Conservation (phyloP, 2,888 invertebrate genomes). For the Lissocephala sabroskyi region DNA sequence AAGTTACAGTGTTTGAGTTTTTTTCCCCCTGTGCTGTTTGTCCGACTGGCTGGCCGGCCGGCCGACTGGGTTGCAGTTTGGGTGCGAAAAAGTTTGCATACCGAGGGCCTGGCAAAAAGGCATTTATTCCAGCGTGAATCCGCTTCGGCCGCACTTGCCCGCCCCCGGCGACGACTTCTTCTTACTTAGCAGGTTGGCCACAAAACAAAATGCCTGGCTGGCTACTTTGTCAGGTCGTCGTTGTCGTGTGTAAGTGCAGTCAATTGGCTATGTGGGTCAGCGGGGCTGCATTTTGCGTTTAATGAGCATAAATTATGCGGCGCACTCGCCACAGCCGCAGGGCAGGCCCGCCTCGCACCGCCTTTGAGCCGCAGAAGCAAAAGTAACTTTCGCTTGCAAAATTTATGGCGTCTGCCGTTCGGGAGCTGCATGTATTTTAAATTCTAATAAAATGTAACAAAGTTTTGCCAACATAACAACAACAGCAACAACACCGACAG, state of each 20-base stretch:
- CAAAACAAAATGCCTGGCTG: constrained; percentile 16
- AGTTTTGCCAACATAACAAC: constrained; percentile 31
- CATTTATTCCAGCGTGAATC: constrained; percentile 65
- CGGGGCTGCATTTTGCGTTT: constrained; percentile 57
- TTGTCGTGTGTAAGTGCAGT: constrained; percentile 49
- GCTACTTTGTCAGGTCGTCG: constrained; percentile 43
- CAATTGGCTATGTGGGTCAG: constrained; percentile 62
- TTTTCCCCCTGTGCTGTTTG: constrained; percentile 7
- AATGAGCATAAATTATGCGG: constrained; percentile 62
- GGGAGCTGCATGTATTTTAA: constrained; percentile 53
- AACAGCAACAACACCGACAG: constrained; percentile 4
- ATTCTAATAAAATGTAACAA: constrained; percentile 63
- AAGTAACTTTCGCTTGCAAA: constrained; percentile 62
- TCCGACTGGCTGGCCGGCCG: too few species aligned
- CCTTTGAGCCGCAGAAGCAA: too few species aligned
- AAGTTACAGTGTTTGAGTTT: constrained; percentile 61
- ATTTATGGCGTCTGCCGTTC: constrained; percentile 46
- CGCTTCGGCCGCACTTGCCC: constrained; percentile 41
- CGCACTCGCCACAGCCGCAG: constrained; percentile 39
- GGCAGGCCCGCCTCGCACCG: too few species aligned
- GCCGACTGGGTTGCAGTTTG: constrained; percentile 53
- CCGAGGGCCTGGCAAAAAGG: constrained; percentile 50
- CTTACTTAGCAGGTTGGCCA: neutral
- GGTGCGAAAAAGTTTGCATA: constrained; percentile 65
- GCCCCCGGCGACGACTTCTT: neutral